Evolutionary conservation across 1,140 invertebrate species (phyloP).

Genomic region (honey bee (Apis mellifera)): Amel_HAv3.1 CM009940.2:4330001-4330500

Average conservation of each 20-base stretch:
- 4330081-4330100: background rate
- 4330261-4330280: background rate
- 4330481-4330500: background rate
- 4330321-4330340: background rate
- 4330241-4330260: background rate
- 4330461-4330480: background rate
- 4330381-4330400: background rate
- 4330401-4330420: background rate
- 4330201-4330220: background rate
- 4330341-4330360: background rate
- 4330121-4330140: background rate
- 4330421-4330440: background rate
- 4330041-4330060: background rate
- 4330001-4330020: background rate
- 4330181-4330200: background rate
- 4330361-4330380: background rate
- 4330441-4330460: background rate
- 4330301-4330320: background rate
- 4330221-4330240: background rate
- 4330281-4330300: background rate
- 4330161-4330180: background rate
- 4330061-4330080: background rate
- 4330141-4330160: background rate
- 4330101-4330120: background rate
- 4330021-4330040: background rate